Conservation (phyloP, 2,888 invertebrate species). For the Drosophila subquinaria region DNA sequence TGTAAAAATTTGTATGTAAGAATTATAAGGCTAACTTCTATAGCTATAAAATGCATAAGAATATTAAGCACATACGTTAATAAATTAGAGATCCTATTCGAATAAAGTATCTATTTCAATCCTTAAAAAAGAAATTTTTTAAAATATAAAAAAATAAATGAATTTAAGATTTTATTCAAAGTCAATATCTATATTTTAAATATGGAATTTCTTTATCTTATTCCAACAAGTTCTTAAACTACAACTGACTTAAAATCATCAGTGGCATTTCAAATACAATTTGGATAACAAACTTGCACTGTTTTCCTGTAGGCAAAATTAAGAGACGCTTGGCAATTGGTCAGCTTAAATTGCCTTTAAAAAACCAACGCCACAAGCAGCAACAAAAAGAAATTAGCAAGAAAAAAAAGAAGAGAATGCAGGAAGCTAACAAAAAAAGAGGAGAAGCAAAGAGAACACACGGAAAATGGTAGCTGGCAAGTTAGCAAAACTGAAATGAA, state of each 20-base stretch:
- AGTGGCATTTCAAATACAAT: neutral
- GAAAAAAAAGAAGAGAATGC: constrained; percentile 12
- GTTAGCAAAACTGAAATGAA: constrained; percentile 72
- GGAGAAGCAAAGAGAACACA: neutral
- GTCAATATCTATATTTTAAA: too few species aligned
- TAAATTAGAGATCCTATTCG: neutral
- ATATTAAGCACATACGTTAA: neutral
- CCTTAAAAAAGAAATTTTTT: neutral
- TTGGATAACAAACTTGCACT: neutral
- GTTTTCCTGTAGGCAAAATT: neutral
- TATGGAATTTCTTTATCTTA: too few species aligned
- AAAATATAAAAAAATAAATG: too few species aligned
- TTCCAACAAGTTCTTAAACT: neutral
- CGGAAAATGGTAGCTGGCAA: constrained; percentile 52
- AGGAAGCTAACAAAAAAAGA: neutral
- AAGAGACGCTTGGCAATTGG: constrained; percentile 52
- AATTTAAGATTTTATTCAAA: too few species aligned
- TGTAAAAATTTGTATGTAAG: neutral
- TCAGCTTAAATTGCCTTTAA: constrained; percentile 66
- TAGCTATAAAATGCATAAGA: neutral
- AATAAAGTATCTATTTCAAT: neutral
- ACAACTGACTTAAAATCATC: neutral
- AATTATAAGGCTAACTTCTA: too few species aligned
- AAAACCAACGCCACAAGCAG: constrained; percentile 35
- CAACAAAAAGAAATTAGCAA: constrained; percentile 28